phyloP scores from a whole-genome alignment of 2,797 vertebrate species.

The Urophycis tenuis region DNA sequence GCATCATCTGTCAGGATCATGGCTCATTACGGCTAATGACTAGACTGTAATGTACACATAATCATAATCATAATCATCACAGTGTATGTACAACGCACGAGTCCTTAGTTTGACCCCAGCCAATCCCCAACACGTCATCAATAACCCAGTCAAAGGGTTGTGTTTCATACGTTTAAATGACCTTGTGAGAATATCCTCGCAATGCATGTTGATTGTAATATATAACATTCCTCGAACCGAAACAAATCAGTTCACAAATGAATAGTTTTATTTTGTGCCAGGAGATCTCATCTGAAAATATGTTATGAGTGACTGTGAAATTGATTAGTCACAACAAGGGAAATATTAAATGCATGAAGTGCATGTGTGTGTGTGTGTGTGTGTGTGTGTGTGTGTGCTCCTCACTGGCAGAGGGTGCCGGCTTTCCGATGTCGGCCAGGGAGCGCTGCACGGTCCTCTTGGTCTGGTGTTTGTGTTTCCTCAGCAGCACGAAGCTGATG shows the following conservation, averaged over 20 bases:
- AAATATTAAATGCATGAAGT: not conserved
- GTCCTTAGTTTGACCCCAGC: not conserved
- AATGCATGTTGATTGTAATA: not conserved
- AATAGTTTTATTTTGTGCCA: not conserved
- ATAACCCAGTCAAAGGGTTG: not conserved
- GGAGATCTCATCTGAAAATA: not conserved
- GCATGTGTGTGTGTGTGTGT: not conserved
- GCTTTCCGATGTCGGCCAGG: slow-evolving; percentile 87
- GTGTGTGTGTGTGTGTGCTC: not conserved
- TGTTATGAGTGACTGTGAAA: not conserved
- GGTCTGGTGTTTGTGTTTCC: slow-evolving; percentile 94
- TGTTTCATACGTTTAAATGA: not conserved
- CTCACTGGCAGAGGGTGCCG: slow-evolving; percentile 69
- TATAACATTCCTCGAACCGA: not conserved
- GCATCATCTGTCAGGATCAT: not conserved
- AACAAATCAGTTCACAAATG: not conserved
- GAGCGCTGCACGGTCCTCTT: slow-evolving; percentile 96
- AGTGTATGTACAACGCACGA: not conserved
- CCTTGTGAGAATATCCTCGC: not conserved
- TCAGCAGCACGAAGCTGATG: slow-evolving; percentile 86
- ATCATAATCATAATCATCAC: not conserved
- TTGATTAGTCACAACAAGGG: not conserved
- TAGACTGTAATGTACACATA: not conserved
- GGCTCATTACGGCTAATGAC: not conserved
- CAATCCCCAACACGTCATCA: not conserved